phyloP scores from a whole-genome alignment of 1,140 invertebrate genomes.

The Drosophila dunni region DNA sequence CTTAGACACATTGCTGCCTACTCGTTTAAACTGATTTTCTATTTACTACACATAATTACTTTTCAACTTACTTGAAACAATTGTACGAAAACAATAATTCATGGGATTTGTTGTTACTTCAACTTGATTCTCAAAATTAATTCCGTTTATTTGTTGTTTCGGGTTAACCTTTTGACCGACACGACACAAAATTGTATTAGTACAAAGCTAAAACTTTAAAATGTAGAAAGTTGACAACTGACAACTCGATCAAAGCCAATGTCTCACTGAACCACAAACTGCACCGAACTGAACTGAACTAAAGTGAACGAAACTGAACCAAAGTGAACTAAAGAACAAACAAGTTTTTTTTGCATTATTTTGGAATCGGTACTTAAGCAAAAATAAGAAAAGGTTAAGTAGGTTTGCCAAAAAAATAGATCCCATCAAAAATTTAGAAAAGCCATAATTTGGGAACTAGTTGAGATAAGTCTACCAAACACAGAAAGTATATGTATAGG shows the following conservation, averaged over 20 bases:
- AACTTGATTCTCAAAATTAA: not conserved
- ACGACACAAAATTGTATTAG: slow-evolving; percentile 66
- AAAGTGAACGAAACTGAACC: too few relatives aligned
- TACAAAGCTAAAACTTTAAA: slow-evolving; percentile 55
- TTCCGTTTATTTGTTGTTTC: slow-evolving; percentile 28
- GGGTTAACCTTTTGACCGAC: slow-evolving; percentile 69
- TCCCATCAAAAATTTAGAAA: too few relatives aligned
- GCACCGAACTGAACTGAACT: not conserved
- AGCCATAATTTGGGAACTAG: too few relatives aligned
- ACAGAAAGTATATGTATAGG: too few relatives aligned
- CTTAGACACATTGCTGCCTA: slow-evolving; percentile 26
- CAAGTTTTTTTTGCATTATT: slow-evolving; percentile 13
- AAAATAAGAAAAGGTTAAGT: too few relatives aligned
- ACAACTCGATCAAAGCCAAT: slow-evolving; percentile 66
- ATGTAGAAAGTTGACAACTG: slow-evolving; percentile 54
- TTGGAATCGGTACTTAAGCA: too few relatives aligned
- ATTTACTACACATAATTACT: slow-evolving; percentile 53
- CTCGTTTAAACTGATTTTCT: slow-evolving; percentile 64
- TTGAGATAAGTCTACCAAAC: too few relatives aligned
- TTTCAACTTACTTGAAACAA: slow-evolving; percentile 46
- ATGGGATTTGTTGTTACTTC: slow-evolving; percentile 12
- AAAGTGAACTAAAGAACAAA: not conserved
- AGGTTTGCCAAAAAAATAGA: too few relatives aligned
- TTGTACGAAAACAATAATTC: not conserved
- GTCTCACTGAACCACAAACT: slow-evolving; percentile 15